Evolutionary conservation across 2,113 vertebrate genomes (phyloP), one percentile per base, ranked within the genome.

Genomic region (Mastomys natalensis): DNA sequence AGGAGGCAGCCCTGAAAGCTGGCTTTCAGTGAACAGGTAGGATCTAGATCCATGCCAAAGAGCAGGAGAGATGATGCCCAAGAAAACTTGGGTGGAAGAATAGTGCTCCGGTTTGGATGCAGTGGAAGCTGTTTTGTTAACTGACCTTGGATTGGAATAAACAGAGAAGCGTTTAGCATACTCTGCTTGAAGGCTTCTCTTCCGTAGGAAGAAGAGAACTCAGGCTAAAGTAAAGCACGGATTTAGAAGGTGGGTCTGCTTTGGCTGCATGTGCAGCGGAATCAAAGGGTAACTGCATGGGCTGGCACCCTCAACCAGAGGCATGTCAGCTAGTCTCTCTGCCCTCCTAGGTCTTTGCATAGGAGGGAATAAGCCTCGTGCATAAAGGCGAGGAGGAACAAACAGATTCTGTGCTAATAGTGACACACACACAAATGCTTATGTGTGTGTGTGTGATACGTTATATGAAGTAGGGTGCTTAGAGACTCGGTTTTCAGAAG

Each of bases 81-180:
- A 82, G 48, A 92, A 34, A 95, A 68, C n/a, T 68, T 11, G 58
- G 87, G 53, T 43, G 77, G 76, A 74, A 91, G 31, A 55, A 60
- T 21, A 9, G 72, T 88, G 64, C 31, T 78, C 66, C 68, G 40
- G 21, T 94, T 48, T 86, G 51, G 73, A 87, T 64, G 24, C 74
- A 53, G 77, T 31, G 34, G 88, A 81, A 97, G 70, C 70, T 77
- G 70, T 88, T 97, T 81, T 43, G 84, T 76, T 1, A 58, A 58
- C 62, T 40, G 78, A 97, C 82, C 94, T 94, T 92, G 72, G 62
- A 68, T 1, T 73, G 58, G 66, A 85, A 88, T 86, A 45, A 91
- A 91, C 55, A 48, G 80, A 90, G 53, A 90, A 89, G 58, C n/a
- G 34, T 95, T 92, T 94, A 78, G 40, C 80, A 60, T 78, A 37